phyloP scores from a whole-genome alignment of 1,140 invertebrate genomes.

The Drosophila murphyi region DNA sequence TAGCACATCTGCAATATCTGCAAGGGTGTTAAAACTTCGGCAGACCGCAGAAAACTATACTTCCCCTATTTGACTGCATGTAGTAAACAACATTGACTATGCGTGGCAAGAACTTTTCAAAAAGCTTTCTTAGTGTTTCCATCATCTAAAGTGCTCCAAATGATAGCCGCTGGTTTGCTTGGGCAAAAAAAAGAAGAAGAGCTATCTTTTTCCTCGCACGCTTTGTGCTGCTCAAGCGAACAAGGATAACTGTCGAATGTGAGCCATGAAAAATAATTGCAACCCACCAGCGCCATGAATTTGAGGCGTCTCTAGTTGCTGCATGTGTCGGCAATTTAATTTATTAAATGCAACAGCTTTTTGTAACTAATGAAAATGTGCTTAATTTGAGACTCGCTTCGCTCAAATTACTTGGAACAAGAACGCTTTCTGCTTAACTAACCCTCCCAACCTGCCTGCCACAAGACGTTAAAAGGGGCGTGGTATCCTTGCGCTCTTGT shows the following conservation, averaged over 20 bases:
- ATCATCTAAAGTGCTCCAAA: constrained; percentile 15
- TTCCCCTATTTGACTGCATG: constrained; percentile 9
- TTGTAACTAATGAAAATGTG: constrained; percentile 57
- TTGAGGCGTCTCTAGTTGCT: constrained; percentile 32
- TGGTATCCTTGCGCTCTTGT: neutral
- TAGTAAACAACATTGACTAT: constrained; percentile 21
- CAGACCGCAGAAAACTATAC: neutral
- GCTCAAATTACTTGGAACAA: constrained; percentile 47
- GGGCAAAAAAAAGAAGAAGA: constrained; percentile 1
- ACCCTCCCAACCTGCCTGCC: neutral
- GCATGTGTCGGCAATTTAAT: constrained; percentile 45
- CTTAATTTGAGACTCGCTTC: constrained; percentile 38
- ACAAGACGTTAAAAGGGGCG: neutral
- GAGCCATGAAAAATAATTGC: constrained; percentile 47
- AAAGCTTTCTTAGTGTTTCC: constrained; percentile 2
- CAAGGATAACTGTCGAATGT: constrained; percentile 29
- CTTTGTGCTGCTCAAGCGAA: constrained; percentile 14
- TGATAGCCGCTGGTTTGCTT: constrained; percentile 29
- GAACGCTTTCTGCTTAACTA: constrained; percentile 2
- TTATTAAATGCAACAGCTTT: constrained; percentile 53
- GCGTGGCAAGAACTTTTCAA: constrained; percentile 35
- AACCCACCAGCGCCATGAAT: constrained; percentile 7
- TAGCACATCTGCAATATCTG: neutral
- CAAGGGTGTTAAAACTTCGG: neutral
- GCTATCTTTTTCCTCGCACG: neutral